phyloP scores from a whole-genome alignment of 2,113 vertebrate genomes.

The Cyprinodon brontotheroides region DNA sequence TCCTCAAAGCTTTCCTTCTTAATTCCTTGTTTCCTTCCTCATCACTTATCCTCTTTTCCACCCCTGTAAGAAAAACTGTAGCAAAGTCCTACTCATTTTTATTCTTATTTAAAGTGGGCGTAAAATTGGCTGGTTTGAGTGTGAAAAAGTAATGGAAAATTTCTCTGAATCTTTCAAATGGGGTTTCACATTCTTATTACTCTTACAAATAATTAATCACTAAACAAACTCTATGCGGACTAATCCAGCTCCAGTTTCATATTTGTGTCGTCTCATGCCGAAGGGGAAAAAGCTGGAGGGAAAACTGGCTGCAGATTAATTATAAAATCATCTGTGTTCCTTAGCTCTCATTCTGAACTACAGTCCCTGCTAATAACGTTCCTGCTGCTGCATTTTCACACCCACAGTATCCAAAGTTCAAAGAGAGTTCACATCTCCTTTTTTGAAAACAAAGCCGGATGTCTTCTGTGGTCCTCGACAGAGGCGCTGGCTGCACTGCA shows the following conservation, averaged over 20 bases:
- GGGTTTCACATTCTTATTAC: not conserved
- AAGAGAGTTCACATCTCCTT: conserved; percentile 53
- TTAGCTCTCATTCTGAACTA: conserved; percentile 8
- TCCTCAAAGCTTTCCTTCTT: not conserved
- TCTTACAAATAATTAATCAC: not conserved
- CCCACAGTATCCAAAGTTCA: conserved; percentile 66
- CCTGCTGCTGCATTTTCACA: conserved; percentile 62
- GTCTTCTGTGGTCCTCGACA: conserved; percentile 54
- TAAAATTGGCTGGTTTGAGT: not conserved
- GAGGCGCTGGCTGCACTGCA: conserved; percentile 13
- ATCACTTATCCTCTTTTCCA: not conserved
- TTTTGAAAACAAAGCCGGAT: conserved; percentile 60
- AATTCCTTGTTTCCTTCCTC: not conserved
- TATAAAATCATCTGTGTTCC: conserved; percentile 60
- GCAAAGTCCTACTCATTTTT: not conserved
- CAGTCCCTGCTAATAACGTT: conserved; percentile 56
- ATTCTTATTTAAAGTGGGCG: not conserved
- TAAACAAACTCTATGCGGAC: not conserved
- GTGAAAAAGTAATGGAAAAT: not conserved
- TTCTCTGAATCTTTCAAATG: not conserved
- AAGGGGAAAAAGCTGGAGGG: conserved; percentile 43
- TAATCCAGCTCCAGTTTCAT: conserved; percentile 6
- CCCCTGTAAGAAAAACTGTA: not conserved
- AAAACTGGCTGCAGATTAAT: conserved; percentile 55
- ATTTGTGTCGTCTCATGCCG: conserved; percentile 41